Conservation (phyloP, 1,140 invertebrate species). For the Eurosta solidaginis region DNA sequence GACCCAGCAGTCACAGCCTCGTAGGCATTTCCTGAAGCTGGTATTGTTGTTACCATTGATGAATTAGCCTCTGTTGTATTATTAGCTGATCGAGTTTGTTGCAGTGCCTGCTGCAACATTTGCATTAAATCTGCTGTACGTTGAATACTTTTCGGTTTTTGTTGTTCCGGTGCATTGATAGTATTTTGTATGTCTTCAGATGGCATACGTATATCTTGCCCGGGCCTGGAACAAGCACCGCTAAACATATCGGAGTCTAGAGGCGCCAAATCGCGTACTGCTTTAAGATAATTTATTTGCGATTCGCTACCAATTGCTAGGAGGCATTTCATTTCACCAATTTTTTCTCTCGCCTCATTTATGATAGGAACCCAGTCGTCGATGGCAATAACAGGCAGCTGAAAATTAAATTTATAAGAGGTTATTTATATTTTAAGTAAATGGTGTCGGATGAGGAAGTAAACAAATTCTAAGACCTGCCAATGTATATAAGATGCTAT, state of each 20-base stretch:
- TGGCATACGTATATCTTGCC: not conserved
- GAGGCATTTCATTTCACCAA: conserved; percentile 64
- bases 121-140: conserved; percentile 58
- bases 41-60: not conserved
- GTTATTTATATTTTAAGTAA: no score
- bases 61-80: not conserved
- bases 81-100: conserved; percentile 24
- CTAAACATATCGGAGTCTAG: not conserved
- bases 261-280: conserved; percentile 59
- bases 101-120: conserved; percentile 59
- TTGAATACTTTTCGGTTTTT: conserved; percentile 44
- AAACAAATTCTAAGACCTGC: no score
- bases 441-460: no score
- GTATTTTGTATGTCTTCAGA: not conserved
- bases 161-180: conserved; percentile 25
- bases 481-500: no score
- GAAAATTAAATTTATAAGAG: not conserved
- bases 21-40: not conserved
- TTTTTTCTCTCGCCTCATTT: conserved; percentile 56
- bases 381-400: conserved; percentile 67
- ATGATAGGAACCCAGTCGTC: conserved; percentile 65
- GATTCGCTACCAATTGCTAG: conserved; percentile 66
- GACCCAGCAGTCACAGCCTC: not conserved
- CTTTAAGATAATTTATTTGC: conserved; percentile 65
- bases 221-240: not conserved